These are phyloP conservation scores for Stegostoma tigrinum DNA, from an alignment of 2,113 vertebrate genomes.

Conservation along the genomic window DNA sequence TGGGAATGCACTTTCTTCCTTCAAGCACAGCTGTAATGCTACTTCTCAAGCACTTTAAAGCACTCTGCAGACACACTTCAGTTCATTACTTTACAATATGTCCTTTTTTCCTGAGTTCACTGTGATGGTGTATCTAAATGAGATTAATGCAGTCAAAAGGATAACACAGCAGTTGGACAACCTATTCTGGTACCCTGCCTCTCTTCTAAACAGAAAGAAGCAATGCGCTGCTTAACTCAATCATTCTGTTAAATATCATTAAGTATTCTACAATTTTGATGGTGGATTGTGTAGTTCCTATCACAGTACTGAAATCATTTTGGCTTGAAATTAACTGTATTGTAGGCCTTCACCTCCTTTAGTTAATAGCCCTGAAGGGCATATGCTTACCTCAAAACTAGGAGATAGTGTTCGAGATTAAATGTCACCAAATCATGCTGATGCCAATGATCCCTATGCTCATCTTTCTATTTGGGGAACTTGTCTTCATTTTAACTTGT, in stretches of 20 bases:
- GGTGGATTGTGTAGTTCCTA: neutral
- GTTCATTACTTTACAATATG: neutral
- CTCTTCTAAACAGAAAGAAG: neutral
- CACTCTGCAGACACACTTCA: neutral
- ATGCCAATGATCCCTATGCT: constrained; percentile 1
- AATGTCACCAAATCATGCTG: constrained; percentile 37
- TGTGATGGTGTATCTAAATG: neutral
- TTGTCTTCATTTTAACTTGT: constrained; percentile 34
- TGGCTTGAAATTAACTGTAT: neutral
- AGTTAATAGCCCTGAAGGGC: constrained; percentile 39
- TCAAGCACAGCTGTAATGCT: neutral
- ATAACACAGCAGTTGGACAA: neutral
- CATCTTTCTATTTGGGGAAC: constrained; percentile 36
- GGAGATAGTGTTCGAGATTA: constrained; percentile 38
- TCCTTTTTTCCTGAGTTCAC: neutral
- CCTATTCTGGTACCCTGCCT: neutral
- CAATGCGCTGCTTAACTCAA: neutral
- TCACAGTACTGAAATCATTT: too few relatives aligned
- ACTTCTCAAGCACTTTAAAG: neutral
- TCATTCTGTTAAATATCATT: neutral
- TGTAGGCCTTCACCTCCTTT: constrained; percentile 37
- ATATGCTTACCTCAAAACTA: constrained; percentile 39
- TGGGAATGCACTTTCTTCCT: neutral
- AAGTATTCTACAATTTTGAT: neutral
- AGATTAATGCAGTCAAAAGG: constrained; percentile 1